A percentile compares a stretch with the other conserved stretches of the same genome.
Conservation (phyloP, 2,113 vertebrate genomes). For the Antechinus stuartii region DNA sequence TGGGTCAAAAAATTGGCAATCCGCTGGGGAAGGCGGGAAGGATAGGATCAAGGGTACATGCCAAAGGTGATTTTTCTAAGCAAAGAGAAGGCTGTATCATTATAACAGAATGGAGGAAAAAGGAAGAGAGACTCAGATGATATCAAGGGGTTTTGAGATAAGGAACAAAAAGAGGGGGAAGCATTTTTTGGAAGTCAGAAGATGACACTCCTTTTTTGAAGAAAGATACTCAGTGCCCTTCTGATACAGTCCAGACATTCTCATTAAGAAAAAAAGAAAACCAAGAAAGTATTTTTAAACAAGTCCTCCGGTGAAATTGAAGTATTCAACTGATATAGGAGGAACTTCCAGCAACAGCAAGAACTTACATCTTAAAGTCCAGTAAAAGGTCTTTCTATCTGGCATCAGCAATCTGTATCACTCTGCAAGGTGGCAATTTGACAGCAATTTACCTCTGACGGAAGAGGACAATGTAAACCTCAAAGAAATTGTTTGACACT, state of each 20-base stretch:
- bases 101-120: background rate
- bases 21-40: background rate
- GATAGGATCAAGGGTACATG: background rate
- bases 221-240: background rate
- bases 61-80: background rate
- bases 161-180: background rate
- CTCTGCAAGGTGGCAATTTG: conserved; percentile 5
- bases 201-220: background rate
- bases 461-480: background rate
- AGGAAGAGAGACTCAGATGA: background rate
- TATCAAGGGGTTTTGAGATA: background rate
- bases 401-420: conserved; percentile 38
- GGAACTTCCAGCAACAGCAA: conserved; percentile 26
- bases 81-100: background rate
- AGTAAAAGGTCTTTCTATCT: background rate
- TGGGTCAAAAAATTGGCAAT: background rate
- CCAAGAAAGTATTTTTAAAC: background rate
- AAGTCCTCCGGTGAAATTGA: background rate
- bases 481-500: conserved; percentile 74
- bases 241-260: background rate
- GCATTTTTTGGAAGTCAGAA: background rate
- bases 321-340: conserved; percentile 9
- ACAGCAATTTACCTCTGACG: background rate
- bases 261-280: background rate
- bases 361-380: conserved; percentile 41